These are phyloP conservation scores for Globodera rostochiensis DNA, from an alignment of 1,140 invertebrate genomes.

Conservation along the genomic window DNA sequence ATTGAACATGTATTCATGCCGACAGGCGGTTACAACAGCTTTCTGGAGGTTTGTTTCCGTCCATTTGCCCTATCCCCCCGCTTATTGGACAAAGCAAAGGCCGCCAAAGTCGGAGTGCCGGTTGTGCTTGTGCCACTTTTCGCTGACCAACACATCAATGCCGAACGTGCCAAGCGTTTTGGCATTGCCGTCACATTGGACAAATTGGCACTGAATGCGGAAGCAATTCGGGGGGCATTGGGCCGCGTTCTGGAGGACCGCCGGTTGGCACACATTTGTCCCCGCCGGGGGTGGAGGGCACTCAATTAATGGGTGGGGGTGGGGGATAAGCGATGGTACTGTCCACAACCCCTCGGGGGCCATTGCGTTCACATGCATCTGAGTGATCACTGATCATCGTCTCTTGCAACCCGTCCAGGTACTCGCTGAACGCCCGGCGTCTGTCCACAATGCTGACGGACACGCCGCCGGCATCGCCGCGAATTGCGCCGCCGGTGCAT, in stretches of 20 bases:
- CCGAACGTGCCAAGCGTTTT: slow-evolving; percentile 58
- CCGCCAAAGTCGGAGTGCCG: slow-evolving; percentile 60
- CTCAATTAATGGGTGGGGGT: too few relatives aligned
- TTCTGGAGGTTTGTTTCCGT: slow-evolving; percentile 44
- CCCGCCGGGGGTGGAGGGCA: too few relatives aligned
- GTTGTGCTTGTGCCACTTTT: slow-evolving; percentile 64
- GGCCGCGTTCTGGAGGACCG: slow-evolving; percentile 45
- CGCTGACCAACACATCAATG: slow-evolving; percentile 64
- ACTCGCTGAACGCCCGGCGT: slow-evolving; percentile 53
- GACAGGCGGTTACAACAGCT: slow-evolving; percentile 61
- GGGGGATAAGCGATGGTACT: too few relatives aligned
- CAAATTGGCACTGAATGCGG: slow-evolving; percentile 47
- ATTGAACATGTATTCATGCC: background rate
- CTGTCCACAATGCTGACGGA: slow-evolving; percentile 57
- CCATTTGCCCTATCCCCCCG: too few relatives aligned
- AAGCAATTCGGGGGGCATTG: slow-evolving; percentile 50
- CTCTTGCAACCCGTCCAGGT: slow-evolving; percentile 42
- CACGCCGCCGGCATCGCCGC: slow-evolving; percentile 35
- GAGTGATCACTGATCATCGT: background rate
- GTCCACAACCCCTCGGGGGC: background rate
- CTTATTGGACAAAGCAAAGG: slow-evolving; percentile 8
- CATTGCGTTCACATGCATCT: too few relatives aligned
- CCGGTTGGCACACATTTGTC: slow-evolving; percentile 18
- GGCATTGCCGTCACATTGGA: slow-evolving; percentile 49
- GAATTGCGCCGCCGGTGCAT: background rate